Base-by-base conservation (phyloP, 2,888 invertebrate species). In the Brachyopa scutellaris region DNA sequence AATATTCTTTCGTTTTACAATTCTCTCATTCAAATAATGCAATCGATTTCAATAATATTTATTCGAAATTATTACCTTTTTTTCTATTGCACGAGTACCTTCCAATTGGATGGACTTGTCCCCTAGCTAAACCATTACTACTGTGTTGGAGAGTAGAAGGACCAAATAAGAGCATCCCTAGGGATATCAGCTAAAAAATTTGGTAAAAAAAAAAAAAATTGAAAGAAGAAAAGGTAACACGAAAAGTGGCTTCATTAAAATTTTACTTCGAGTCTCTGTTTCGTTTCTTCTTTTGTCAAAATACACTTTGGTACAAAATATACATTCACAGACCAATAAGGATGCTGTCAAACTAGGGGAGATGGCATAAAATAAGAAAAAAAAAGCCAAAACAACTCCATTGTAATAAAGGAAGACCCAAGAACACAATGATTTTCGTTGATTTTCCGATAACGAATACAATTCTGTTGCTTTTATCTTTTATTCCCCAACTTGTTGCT, bases 171-270 rank as follows among this genome's bases (percentile, higher is more conserved):
- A 36, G 55, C n/a, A 55, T 53, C 45, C 36, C 19, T n/a, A 69
- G 21, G 19, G 31, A 40, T 31, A 36, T 57, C 49, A n/a, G n/a
- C n/a, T n/a, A n/a, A n/a, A n/a, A 2, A 23, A 17, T 23, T 7
- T n/a, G 5, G 5, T 13, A 9, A n/a, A n/a, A n/a, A n/a, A n/a
- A n/a, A n/a, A n/a, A n/a, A n/a, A n/a, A n/a, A n/a, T n/a, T n/a
- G n/a, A n/a, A n/a, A n/a, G n/a, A n/a, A n/a, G n/a, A n/a, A n/a
- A 51, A 61, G 53, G 45, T 55, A 61, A 61, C 69, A 45, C 61
- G 21, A 33, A 47, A 51, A 78, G 57, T 62, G 38, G 73, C 66
- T 73, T 73, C 79, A 79, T 79, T 79, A 79, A 61, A 79, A 79
- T 73, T 79, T 79, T 66, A 79, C 59, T 79, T 66, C 47, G 66